Percentiles rank a stretch among this genome's conserved stretches.
These are phyloP conservation scores for Propithecus deckenii DNA, from an alignment of 2,797 vertebrate genomes.

Conservation along the genomic window DNA sequence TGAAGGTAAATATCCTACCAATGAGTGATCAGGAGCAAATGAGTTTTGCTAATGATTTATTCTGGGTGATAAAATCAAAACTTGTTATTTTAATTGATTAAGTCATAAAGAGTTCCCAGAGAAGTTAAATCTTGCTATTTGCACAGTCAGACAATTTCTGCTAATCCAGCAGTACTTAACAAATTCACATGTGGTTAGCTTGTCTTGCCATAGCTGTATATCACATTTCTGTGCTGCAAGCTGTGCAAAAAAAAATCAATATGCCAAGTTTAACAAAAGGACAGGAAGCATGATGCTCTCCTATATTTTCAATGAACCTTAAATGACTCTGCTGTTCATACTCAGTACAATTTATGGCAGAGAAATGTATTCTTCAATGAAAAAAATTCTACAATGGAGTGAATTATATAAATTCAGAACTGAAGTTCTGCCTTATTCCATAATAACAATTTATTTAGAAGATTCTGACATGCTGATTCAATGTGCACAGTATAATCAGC, in stretches of 20 bases:
- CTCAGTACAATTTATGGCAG: constrained; percentile 58
- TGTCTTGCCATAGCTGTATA: constrained; percentile 77
- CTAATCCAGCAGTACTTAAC: constrained; percentile 82
- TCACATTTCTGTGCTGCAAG: constrained; percentile 77
- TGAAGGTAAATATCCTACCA: not conserved
- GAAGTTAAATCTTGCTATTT: constrained; percentile 68
- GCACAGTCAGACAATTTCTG: constrained; percentile 70
- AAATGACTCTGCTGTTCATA: constrained; percentile 75
- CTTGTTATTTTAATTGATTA: constrained; percentile 81
- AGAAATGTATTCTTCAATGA: constrained; percentile 60
- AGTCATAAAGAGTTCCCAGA: constrained; percentile 75
- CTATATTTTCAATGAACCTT: constrained; percentile 80
- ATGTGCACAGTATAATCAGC: constrained; percentile 50
- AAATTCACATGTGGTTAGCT: constrained; percentile 79
- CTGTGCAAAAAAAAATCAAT: constrained; percentile 81
- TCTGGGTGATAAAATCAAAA: constrained; percentile 74
- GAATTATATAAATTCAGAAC: constrained; percentile 61
- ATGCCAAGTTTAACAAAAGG: constrained; percentile 81
- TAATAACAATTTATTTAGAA: constrained; percentile 73
- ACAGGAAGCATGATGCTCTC: constrained; percentile 77
- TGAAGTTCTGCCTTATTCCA: constrained; percentile 50
- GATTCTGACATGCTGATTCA: constrained; percentile 68
- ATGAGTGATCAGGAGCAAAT: constrained; percentile 58
- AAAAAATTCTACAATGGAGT: constrained; percentile 40
- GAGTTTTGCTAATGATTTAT: constrained; percentile 73